Percentiles rank a stretch among this genome's conserved stretches.
Evolutionary conservation across 1,140 invertebrate species (phyloP).

Genomic region (Pseudomyrmex flavicornis): DNA sequence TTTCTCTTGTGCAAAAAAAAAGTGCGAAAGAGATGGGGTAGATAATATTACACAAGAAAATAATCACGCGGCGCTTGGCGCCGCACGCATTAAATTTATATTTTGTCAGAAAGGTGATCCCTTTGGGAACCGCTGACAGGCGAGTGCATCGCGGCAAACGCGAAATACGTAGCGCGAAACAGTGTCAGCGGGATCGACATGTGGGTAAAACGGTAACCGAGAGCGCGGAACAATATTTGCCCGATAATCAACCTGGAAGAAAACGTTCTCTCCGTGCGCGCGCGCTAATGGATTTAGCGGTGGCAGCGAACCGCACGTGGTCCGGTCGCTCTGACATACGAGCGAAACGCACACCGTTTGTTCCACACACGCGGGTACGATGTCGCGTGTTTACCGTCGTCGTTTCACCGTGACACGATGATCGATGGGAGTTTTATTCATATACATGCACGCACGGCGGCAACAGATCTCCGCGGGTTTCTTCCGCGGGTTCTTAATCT

Average conservation of each 20-base stretch:
- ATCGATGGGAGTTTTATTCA: slow-evolving; percentile 50
- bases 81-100: too few species aligned
- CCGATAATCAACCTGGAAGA: slow-evolving; percentile 67
- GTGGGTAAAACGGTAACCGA: slow-evolving; percentile 73
- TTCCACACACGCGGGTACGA: neutral
- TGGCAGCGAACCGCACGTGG: slow-evolving; percentile 56
- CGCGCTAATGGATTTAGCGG: slow-evolving; percentile 66
- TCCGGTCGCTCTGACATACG: neutral
- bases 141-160: neutral
- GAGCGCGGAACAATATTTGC: slow-evolving; percentile 66
- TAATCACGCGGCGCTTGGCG: too few species aligned
- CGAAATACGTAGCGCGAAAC: slow-evolving; percentile 22
- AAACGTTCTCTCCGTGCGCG: slow-evolving; percentile 53
- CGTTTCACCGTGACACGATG: slow-evolving; percentile 20
- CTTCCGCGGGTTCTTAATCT: neutral
- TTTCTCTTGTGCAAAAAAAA: too few species aligned
- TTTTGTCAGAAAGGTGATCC: neutral
- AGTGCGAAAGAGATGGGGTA: too few species aligned
- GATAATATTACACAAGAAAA: too few species aligned
- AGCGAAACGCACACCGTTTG: neutral
- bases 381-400: slow-evolving; percentile 13
- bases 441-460: neutral
- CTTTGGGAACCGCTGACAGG: slow-evolving; percentile 40
- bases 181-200: slow-evolving; percentile 51
- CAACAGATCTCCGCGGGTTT: neutral